These are phyloP conservation scores for Drosophila orena DNA, from an alignment of 1,140 invertebrate genomes.

Conservation along the genomic window DNA sequence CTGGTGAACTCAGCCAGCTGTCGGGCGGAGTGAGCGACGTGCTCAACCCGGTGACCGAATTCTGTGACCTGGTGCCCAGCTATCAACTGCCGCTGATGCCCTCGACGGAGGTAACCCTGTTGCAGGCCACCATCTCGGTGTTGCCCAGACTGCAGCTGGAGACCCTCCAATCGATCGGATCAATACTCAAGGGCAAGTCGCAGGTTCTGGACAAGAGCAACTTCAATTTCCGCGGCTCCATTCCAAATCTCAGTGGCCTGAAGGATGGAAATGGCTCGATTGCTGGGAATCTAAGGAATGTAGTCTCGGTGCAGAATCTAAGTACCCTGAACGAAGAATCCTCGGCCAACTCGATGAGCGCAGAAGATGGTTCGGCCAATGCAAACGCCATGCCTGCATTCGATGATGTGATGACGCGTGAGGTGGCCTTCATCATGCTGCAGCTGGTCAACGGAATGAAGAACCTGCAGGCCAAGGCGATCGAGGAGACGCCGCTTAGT, in stretches of 20 bases:
- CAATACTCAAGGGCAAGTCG: constrained; percentile 86
- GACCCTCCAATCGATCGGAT: constrained; percentile 89
- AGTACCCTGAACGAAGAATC: constrained; percentile 77
- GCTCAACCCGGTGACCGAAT: constrained; percentile 90
- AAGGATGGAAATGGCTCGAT: constrained; percentile 41
- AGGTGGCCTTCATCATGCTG: constrained; percentile 90
- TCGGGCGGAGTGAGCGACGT: constrained; percentile 80
- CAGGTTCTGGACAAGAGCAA: constrained; percentile 84
- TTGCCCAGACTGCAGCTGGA: constrained; percentile 89
- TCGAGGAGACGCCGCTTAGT: constrained; percentile 90
- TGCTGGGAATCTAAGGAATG: constrained; percentile 65
- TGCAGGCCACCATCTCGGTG: constrained; percentile 91
- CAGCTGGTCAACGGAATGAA: constrained; percentile 93
- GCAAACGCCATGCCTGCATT: constrained; percentile 76
- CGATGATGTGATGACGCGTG: constrained; percentile 85
- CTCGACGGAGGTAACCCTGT: constrained; percentile 85
- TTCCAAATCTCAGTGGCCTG: constrained; percentile 73
- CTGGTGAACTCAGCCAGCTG: constrained; percentile 85
- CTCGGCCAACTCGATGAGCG: constrained; percentile 13
- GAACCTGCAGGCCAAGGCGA: constrained; percentile 92
- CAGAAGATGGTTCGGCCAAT: constrained; percentile 49
- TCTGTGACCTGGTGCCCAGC: constrained; percentile 90
- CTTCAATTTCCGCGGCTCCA: constrained; percentile 82
- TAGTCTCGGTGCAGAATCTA: constrained; percentile 80
- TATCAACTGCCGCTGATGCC: constrained; percentile 86